These are phyloP conservation scores for Ditylenchus weischeri DNA, from an alignment of 2,888 invertebrate genomes.

Conservation along the genomic window DNA sequence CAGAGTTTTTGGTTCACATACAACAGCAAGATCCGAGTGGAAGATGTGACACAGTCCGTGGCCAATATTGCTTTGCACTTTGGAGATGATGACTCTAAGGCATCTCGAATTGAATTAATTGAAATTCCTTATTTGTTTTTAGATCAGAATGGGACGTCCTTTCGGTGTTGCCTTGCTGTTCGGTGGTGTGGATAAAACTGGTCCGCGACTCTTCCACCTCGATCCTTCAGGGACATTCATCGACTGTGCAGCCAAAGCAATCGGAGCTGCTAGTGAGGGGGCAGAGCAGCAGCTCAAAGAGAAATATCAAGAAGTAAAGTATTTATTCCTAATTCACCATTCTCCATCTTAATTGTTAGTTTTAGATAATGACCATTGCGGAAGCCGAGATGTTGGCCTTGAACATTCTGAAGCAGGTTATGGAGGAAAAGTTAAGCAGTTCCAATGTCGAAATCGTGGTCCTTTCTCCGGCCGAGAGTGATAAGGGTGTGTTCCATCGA, in stretches of 20 bases:
- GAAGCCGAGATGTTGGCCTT: constrained; percentile 90
- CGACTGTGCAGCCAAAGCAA: constrained; percentile 95
- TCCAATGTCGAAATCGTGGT: constrained; percentile 82
- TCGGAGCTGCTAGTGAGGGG: constrained; percentile 97
- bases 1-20: constrained; percentile 58
- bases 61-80: constrained; percentile 98
- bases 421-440: constrained; percentile 96
- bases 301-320: constrained; percentile 65
- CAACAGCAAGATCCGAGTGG: constrained; percentile 66
- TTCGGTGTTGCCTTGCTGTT: constrained; percentile 98
- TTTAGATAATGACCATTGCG: constrained; percentile 82
- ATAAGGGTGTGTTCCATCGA: neutral
- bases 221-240: constrained; percentile 84
- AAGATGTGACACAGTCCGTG: constrained; percentile 95
- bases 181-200: constrained; percentile 80
- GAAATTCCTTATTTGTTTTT: neutral
- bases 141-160: constrained; percentile 74
- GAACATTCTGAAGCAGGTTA: constrained; percentile 94
- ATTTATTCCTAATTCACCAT: neutral
- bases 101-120: constrained; percentile 30
- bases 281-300: constrained; percentile 89
- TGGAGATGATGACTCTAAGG: constrained; percentile 92
- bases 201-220: constrained; percentile 81
- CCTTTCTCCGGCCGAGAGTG: constrained; percentile 46
- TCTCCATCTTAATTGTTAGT: constrained; percentile 3